A percentile compares a stretch with the other conserved stretches of the same genome.
These are phyloP conservation scores for Prosopocoilus inquinatus DNA, from an alignment of 2,888 invertebrate species.

Conservation along the genomic window DNA sequence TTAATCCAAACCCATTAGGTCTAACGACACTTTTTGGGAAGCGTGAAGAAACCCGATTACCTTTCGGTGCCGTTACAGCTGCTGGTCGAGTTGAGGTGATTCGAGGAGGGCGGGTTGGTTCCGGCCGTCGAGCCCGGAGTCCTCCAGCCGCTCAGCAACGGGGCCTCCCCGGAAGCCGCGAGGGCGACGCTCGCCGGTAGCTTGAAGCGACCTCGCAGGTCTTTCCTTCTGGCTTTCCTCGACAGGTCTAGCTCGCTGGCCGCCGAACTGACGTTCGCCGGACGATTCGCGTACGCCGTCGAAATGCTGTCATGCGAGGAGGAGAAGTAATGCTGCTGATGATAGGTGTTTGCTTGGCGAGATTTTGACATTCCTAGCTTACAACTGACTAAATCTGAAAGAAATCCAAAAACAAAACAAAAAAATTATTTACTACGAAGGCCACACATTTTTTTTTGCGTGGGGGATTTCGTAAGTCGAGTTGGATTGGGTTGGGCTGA, in stretches of 20 bases:
- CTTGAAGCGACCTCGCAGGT: constrained; percentile 61
- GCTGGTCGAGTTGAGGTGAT: constrained; percentile 61
- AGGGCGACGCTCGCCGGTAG: constrained; percentile 58
- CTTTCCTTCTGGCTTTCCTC: constrained; percentile 65
- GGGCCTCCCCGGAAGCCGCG: constrained; percentile 73
- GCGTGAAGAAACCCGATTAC: constrained; percentile 44
- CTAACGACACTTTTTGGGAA: too few species aligned
- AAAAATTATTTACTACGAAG: too few species aligned
- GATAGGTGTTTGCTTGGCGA: constrained; percentile 28
- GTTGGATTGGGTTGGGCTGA: background rate
- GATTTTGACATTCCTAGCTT: constrained; percentile 66
- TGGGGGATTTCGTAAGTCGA: too few species aligned
- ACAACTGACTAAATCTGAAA: constrained; percentile 73
- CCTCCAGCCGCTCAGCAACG: constrained; percentile 68
- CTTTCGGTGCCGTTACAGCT: constrained; percentile 69
- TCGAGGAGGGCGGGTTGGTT: constrained; percentile 57
- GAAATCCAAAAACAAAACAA: background rate
- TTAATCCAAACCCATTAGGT: too few species aligned
- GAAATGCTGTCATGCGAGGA: constrained; percentile 74
- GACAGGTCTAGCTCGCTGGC: constrained; percentile 78
- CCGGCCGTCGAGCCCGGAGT: constrained; percentile 57
- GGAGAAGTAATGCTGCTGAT: constrained; percentile 64
- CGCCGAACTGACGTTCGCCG: constrained; percentile 60
- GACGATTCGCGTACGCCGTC: constrained; percentile 56
- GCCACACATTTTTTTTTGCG: too few species aligned